Evolutionary conservation across 2,113 vertebrate species (phyloP), one percentile per base, ranked within the genome.

Genomic region (Aegithalos caudatus): DNA sequence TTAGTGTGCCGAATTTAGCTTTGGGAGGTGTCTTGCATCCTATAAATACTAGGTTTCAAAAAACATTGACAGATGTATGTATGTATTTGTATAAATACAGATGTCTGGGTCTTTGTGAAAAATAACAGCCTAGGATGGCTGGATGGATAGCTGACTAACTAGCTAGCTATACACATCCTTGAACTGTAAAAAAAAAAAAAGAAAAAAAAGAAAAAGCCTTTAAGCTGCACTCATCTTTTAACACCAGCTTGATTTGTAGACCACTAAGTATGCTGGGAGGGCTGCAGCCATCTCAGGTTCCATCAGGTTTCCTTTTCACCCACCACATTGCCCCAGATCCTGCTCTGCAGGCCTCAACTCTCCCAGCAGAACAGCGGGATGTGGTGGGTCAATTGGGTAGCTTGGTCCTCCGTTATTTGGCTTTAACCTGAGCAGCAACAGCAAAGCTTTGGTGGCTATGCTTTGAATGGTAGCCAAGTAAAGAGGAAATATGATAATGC

Each of bases 261-360:
- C 20, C 25, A 16, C 17, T 37, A 33, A 48, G 44, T 69, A 37
- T 0, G 0, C 35, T 35, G 35, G 50, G 56, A 84, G 9, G 24
- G 11, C 61, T 81, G 65, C 66, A 86, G 67, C 47, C 71, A 69
- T 16, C 65, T 53, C 74, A 14, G n/a, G 8, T 44, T 73, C 81
- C 67, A 72, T 13, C 61, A 64, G 21, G 12, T 31, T 66, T 56
- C 28, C 61, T 82, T 57, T 42, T 24, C 40, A 56, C 5, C 1
- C 9, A 24, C 22, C 2, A 0, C 0, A 0, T 57, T 44, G 58
- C 50, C 48, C 61, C 7, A 4, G 20, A 44, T 81, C 27, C 16
- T 10, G 44, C 69, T 58, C 42, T 88, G n/a, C 35, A 35, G n/a
- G 29, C 69, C 70, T 29, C 48, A 50, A 8, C 38, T 51, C 22